Conservation (phyloP, 2,888 invertebrate species). For the Trypoxylon attenuatum region DNA sequence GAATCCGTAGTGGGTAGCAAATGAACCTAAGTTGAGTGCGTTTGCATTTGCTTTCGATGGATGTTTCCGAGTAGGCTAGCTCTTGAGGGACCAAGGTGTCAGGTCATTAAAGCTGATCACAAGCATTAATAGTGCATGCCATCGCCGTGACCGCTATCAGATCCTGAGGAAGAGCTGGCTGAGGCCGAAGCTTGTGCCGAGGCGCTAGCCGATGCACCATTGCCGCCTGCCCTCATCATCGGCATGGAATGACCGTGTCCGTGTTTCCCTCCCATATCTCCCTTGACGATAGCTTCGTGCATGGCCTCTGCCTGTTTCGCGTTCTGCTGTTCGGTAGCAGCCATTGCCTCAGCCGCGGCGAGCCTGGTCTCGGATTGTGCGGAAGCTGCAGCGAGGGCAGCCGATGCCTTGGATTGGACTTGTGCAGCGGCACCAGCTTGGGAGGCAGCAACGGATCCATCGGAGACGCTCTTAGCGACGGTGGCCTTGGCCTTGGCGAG, state of each 20-base stretch:
- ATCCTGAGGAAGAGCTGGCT: not conserved
- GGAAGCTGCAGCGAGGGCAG: not conserved
- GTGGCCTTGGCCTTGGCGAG: conserved; percentile 1
- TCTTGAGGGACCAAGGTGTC: no score
- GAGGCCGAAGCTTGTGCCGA: not conserved
- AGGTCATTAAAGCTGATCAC: not conserved
- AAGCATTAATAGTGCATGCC: not conserved
- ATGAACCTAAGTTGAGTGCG: no score
- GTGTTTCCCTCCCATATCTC: not conserved
- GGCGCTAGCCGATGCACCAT: not conserved
- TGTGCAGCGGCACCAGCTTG: conserved; percentile 1
- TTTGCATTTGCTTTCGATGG: no score
- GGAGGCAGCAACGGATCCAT: not conserved
- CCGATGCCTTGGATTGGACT: not conserved
- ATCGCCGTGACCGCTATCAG: not conserved
- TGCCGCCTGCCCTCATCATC: not conserved
- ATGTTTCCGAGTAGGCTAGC: not conserved
- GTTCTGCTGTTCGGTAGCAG: not conserved
- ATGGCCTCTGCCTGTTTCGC: not conserved
- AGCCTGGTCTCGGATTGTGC: conserved; percentile 6
- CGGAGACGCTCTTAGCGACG: not conserved
- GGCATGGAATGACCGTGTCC: not conserved
- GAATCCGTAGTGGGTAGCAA: conserved; percentile 8
- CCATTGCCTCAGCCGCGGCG: conserved; percentile 6
- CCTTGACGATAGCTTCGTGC: not conserved